phyloP scores from a whole-genome alignment of 2,797 vertebrate species.

The Euphonia xanthogaster region DNA sequence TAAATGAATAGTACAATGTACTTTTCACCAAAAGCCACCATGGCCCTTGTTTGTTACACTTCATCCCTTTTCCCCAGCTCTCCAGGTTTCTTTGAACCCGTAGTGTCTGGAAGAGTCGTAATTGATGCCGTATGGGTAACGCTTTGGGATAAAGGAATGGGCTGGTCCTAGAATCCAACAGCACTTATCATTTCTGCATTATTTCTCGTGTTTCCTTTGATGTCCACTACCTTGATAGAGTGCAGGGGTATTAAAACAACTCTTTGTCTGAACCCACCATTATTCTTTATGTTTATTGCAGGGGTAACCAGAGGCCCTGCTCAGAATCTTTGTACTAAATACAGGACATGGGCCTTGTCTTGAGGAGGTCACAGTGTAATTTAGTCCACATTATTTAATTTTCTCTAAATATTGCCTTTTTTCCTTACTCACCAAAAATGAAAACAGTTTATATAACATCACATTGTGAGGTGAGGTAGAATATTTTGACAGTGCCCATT shows the following conservation, averaged over 20 bases:
- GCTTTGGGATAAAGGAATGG: neutral
- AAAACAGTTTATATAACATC: neutral
- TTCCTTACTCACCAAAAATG: neutral
- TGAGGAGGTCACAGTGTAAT: neutral
- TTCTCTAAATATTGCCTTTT: neutral
- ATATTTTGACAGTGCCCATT: slow-evolving; percentile 27
- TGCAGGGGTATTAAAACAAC: neutral
- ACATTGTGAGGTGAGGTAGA: neutral
- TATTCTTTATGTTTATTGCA: neutral
- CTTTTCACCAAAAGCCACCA: neutral
- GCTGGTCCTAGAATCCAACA: neutral
- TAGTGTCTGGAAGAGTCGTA: neutral
- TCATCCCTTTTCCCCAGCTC: neutral
- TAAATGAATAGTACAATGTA: neutral
- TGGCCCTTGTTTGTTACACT: neutral
- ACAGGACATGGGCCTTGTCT: neutral
- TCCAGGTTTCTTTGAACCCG: neutral
- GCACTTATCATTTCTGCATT: slow-evolving; percentile 16
- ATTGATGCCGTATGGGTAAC: neutral
- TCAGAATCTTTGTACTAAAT: neutral
- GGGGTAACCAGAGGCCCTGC: neutral
- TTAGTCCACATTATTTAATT: neutral
- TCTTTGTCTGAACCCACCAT: neutral
- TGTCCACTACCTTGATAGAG: neutral
- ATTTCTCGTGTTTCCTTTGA: neutral